Evolutionary conservation across 2,113 vertebrate species (phyloP), one percentile per base, ranked within the genome.

Genomic region (Bujurquina vittata): DNA sequence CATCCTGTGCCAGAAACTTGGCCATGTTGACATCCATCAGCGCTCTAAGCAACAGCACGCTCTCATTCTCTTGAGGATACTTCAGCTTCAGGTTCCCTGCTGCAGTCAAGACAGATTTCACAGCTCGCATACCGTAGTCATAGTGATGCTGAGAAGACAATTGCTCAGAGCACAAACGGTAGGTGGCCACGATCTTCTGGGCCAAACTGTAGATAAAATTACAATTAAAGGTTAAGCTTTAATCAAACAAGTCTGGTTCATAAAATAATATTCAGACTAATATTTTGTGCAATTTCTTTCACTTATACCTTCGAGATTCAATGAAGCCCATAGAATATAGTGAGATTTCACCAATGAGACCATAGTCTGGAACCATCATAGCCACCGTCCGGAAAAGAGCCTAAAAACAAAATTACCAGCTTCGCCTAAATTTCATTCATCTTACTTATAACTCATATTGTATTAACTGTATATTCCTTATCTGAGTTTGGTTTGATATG

Each of bases 331-430:
- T 98, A 3, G 98, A 98, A 88, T 98, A 99, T 33, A 99, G 96
- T 1, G 97, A 98, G 84, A 99, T 98, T 93, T 99, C 97, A 72
- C 97, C 97, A 94, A 99, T 99, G 73, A 99, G 95, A 77, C 95
- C 96, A 56, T 99, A 98, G 94, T 99, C 97, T 75, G 98, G 97
- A 6, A 97, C 97, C 98, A 99, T 99, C 98, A 99, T 98, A 40
- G 98, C 97, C 81, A 98, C 98, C 14, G 97, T 97, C 76, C 96
- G 95, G 86, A 98, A 99, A 65, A 98, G 94, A 52, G 97, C 97
- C 98, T 99, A 35, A 88, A 89, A 79, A 82, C 82, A 88, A 73
- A 4, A 88, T 84, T 17, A n/a, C 73, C 5, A 58, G 7, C n/a
- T 57, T 6, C 1, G 67, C 11, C 77, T 61, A 29, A 18, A 72